Percentiles rank a stretch among this genome's conserved stretches.
Conservation (phyloP, 1,140 invertebrate species). For the Cotesia vestalis region DNA sequence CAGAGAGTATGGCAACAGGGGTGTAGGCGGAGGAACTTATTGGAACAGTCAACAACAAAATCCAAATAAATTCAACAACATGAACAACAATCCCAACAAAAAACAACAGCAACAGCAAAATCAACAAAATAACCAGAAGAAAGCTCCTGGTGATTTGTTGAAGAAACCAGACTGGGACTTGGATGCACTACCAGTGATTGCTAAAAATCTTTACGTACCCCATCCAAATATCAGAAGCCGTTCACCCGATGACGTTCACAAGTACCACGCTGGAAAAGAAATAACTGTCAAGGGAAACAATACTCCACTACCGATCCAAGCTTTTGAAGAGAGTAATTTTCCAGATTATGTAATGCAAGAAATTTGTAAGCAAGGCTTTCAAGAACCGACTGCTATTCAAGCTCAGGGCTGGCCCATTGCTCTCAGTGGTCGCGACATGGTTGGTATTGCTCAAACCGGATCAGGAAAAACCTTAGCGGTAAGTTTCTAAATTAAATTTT, state of each 20-base stretch:
- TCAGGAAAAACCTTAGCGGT: slow-evolving; percentile 88
- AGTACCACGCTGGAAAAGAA: slow-evolving; percentile 78
- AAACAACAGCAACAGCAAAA: slow-evolving; percentile 48
- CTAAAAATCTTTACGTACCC: slow-evolving; percentile 92
- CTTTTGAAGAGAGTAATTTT: slow-evolving; percentile 90
- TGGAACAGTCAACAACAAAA: slow-evolving; percentile 63
- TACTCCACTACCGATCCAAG: slow-evolving; percentile 84
- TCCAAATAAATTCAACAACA: slow-evolving; percentile 36
- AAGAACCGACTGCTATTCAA: slow-evolving; percentile 87
- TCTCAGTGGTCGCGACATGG: slow-evolving; percentile 88
- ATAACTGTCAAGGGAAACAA: slow-evolving; percentile 88
- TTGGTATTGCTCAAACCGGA: slow-evolving; percentile 95
- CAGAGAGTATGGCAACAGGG: slow-evolving; percentile 59
- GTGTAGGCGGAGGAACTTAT: slow-evolving; percentile 56
- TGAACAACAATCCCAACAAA: slow-evolving; percentile 36
- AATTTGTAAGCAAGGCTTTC: slow-evolving; percentile 84
- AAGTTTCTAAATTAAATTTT: slow-evolving; percentile 37
- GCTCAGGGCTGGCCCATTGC: slow-evolving; percentile 93
- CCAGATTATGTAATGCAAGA: slow-evolving; percentile 83
- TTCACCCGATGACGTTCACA: slow-evolving; percentile 77
- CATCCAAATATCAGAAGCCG: slow-evolving; percentile 79
- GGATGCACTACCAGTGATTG: slow-evolving; percentile 79
- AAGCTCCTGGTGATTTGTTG: slow-evolving; percentile 80
- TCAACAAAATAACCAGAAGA: slow-evolving; percentile 57
- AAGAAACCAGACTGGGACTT: slow-evolving; percentile 88